A percentile compares a stretch with the other conserved stretches of the same genome.
These are phyloP conservation scores for Acropternis orthonyx DNA, from an alignment of 2,797 vertebrate genomes.

Conservation along the genomic window DNA sequence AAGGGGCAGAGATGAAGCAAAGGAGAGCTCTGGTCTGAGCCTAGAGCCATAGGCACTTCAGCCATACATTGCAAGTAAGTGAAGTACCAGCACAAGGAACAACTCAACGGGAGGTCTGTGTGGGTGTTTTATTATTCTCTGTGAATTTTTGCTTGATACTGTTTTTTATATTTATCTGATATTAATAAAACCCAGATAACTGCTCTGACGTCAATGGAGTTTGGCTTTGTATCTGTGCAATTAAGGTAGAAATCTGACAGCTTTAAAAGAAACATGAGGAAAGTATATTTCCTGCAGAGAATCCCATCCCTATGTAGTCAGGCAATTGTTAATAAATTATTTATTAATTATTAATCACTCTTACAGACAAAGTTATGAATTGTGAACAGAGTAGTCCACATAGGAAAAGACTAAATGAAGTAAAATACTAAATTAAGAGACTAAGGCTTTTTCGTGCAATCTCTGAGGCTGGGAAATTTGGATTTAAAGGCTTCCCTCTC, in stretches of 20 bases:
- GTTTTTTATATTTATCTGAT: slow-evolving; percentile 4
- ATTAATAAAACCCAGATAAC: slow-evolving; percentile 6
- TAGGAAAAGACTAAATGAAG: neutral
- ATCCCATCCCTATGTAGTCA: neutral
- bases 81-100: neutral
- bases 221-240: slow-evolving; percentile 17
- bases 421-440: neutral
- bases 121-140: neutral
- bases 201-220: slow-evolving; percentile 30
- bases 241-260: slow-evolving; percentile 14
- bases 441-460: neutral
- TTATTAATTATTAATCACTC: neutral
- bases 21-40: neutral
- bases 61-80: neutral
- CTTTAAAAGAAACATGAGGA: neutral
- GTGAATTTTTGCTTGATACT: slow-evolving; percentile 3
- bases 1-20: neutral
- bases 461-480: neutral
- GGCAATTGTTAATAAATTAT: neutral
- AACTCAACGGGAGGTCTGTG: neutral
- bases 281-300: neutral
- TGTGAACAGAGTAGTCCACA: neutral
- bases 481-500: neutral
- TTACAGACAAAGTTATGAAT: neutral
- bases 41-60: neutral